Evolutionary conservation across 2,113 vertebrate genomes (phyloP), one percentile per base, ranked within the genome.

Genomic region (Phalacrocorax carbo): DNA sequence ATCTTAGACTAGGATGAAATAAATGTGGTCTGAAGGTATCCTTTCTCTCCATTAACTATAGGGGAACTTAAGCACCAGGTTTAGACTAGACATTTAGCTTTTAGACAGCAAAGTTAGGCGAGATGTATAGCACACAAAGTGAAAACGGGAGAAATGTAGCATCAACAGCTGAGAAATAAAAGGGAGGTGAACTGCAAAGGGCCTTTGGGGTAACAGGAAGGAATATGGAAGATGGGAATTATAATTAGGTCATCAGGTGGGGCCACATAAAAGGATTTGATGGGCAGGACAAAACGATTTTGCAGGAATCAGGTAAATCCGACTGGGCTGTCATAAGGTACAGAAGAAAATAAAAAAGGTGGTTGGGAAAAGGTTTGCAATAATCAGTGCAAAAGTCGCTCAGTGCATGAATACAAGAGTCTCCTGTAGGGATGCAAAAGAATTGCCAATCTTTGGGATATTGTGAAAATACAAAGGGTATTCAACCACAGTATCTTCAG

Each of bases 381-480:
- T 61, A 85, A 51, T 71, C 8, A 10, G 42, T 66, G 40, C 30
- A 81, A 58, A 76, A 78, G 25, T 66, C 34, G 3, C 49, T 77
- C 30, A 20, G 0, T 70, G 88, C 42, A 19, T 2, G 2, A 80
- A 77, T 48, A 82, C 29, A 55, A n/a, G 49, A 76, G 23, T n/a
- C 22, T 72, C 30, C 65, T 85, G 25, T 15, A 82, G 57, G 48
- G 66, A 62, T 57, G 44, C 23, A 65, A 65, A 96, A 93, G 44
- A 80, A 77, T 72, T 38, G 25, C 22, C 58, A 65, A 0, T 89
- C 85, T 72, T 76, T 80, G 58, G 30, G 30, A 76, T 80, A 95
- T 17, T 91, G 75, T 93, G 66, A 91, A 91, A 89, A 95, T 79
- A 91, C 48, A 93, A 94, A 90, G 32, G 13, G 10, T 64, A 88